These are phyloP conservation scores for Yponomeuta malinellus DNA, from an alignment of 2,888 invertebrate genomes.

Conservation along the genomic window DNA sequence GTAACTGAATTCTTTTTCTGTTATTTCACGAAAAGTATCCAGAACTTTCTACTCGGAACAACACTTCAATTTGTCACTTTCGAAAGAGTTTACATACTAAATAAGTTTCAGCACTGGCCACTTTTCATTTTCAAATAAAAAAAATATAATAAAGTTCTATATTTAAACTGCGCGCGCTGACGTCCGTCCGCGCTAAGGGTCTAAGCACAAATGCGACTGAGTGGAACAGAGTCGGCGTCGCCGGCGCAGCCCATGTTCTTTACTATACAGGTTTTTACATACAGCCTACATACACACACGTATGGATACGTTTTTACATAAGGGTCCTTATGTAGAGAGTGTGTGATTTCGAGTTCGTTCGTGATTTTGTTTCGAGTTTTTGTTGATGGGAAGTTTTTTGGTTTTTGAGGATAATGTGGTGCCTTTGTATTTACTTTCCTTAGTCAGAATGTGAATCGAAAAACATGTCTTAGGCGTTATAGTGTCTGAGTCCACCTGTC, in stretches of 20 bases:
- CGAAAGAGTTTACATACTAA: neutral
- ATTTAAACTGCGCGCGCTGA: slow-evolving; percentile 30
- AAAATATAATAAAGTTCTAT: slow-evolving; percentile 21
- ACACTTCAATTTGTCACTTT: neutral
- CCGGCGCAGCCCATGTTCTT: slow-evolving; percentile 34
- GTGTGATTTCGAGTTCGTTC: slow-evolving; percentile 35
- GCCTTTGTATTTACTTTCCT: neutral
- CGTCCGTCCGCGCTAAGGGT: slow-evolving; percentile 44
- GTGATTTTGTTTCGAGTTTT: slow-evolving; percentile 32
- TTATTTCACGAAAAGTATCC: slow-evolving; percentile 15
- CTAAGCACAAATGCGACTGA: slow-evolving; percentile 66
- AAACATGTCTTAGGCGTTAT: too few relatives aligned
- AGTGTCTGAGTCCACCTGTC: too few relatives aligned
- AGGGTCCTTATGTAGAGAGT: slow-evolving; percentile 52
- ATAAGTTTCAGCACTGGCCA: slow-evolving; percentile 35
- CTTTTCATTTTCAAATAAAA: slow-evolving; percentile 30
- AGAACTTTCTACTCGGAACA: slow-evolving; percentile 18
- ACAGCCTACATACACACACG: slow-evolving; percentile 31
- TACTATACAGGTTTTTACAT: slow-evolving; percentile 22
- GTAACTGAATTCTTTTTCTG: slow-evolving; percentile 20
- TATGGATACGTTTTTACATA: slow-evolving; percentile 39
- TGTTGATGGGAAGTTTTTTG: neutral
- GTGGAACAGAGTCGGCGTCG: slow-evolving; percentile 68
- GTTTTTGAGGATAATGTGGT: neutral
- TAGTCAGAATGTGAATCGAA: too few relatives aligned